These are phyloP conservation scores for Sinonovacula constricta DNA, from an alignment of 1,140 invertebrate species.

Conservation along the genomic window DNA sequence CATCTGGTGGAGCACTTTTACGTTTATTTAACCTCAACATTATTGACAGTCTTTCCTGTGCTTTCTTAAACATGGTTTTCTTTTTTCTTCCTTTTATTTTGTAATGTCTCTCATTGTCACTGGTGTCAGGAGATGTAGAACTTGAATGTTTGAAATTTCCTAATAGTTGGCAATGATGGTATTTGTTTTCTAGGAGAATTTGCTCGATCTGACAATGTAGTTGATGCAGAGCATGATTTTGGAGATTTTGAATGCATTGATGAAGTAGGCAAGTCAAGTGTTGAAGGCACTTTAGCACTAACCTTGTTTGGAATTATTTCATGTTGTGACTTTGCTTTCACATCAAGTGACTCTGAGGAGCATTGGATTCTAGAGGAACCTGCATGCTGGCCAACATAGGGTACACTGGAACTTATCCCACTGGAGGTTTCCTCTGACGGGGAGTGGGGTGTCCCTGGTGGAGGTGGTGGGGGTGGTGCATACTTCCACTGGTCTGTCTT, in stretches of 20 bases:
- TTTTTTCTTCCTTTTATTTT: slow-evolving; percentile 25
- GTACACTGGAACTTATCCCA: not conserved
- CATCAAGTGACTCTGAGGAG: not conserved
- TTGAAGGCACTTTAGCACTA: not conserved
- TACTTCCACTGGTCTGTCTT: not conserved
- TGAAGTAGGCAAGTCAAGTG: not conserved
- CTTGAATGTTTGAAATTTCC: not conserved
- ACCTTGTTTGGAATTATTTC: too few species aligned
- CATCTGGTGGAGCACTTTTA: not conserved
- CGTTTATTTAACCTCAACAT: slow-evolving; percentile 18
- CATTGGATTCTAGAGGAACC: not conserved
- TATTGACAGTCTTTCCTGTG: slow-evolving; percentile 15
- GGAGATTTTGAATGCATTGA: not conserved
- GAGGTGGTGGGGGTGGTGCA: slow-evolving; percentile 31
- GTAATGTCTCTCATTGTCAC: not conserved
- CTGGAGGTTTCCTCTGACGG: slow-evolving; percentile 10
- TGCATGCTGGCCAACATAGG: not conserved
- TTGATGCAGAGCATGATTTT: not conserved
- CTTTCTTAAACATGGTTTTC: slow-evolving; percentile 52
- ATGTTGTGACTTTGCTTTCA: too few species aligned
- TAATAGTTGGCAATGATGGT: not conserved
- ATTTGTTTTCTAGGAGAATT: slow-evolving; percentile 18
- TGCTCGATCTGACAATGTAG: not conserved
- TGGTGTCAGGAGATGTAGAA: not conserved
- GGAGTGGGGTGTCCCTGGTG: slow-evolving; percentile 35